Base-by-base conservation (phyloP, 2,797 vertebrate species). In the Alosa sapidissima region DNA sequence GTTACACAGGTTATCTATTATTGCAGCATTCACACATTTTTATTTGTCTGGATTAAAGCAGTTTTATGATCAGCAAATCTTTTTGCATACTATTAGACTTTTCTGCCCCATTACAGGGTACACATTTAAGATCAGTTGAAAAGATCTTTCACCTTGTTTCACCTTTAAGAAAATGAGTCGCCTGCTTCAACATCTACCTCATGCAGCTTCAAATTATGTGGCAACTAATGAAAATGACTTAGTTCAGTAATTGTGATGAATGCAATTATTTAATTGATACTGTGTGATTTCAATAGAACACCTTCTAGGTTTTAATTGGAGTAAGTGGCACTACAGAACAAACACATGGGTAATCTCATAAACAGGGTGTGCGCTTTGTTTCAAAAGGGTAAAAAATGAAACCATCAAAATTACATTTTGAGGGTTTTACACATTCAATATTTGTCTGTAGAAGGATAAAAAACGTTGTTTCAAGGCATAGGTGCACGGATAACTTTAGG, bases 271-370 rank as follows among this genome's bases (percentile, higher is more conserved):
- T 81, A 75, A 78, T 47, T 82, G 49, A 21, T 41, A 28, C 21
- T 33, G 14, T 83, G 62, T 82, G 68, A 72, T 36, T 86, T 78
- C 54, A 33, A 9, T 82, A 87, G 24, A 45, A 84, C 55, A 83
- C 68, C 75, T 65, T 85, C 81, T 87, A 8, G 24, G 48, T 45
- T 45, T 45, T 83, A 86, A 85, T 82, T 87, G 84, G 65, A 9
- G 84, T 1, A 83, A 87, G 81, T 85, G 83, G 82, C 82, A 49
- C 41, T 24, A 72, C 54, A 52, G 62, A 51, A 58, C 7, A 81
- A 78, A 14, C 41, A 41, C 68, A 28, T 28, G 28, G 28, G 28
- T 28, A 28, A 28, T 28, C 28, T 28, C 28, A 28, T 1, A 28
- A 28, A 28, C 28, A 28, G 28, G 28, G 28, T 28, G 28, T 28